Evolutionary conservation across 2,113 vertebrate genomes (phyloP).

Genomic region (Pedetes capensis): DNA sequence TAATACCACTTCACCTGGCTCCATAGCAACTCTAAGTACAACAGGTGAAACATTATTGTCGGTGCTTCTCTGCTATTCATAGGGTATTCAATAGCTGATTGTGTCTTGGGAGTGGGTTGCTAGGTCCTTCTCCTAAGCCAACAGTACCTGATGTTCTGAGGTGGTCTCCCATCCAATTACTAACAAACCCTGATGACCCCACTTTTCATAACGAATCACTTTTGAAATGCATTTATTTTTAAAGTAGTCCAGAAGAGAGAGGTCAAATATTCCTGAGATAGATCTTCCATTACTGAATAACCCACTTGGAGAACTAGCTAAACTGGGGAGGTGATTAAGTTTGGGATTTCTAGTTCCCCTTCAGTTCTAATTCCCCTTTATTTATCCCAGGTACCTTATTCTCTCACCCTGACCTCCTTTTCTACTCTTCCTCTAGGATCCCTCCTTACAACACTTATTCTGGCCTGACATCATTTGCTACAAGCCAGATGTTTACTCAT

Average conservation of each 20-base stretch:
- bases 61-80: too few relatives aligned
- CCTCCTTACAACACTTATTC: too few relatives aligned
- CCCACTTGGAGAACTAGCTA: not conserved
- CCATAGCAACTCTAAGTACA: too few relatives aligned
- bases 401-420: not conserved
- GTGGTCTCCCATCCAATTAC: too few relatives aligned
- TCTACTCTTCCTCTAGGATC: not conserved
- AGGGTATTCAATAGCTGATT: too few relatives aligned
- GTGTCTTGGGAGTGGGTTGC: too few relatives aligned
- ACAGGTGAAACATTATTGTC: too few relatives aligned
- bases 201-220: slow-evolving; percentile 54
- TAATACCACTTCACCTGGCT: not conserved
- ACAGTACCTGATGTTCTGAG: too few relatives aligned
- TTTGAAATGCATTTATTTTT: slow-evolving; percentile 31
- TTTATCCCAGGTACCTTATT: not conserved
- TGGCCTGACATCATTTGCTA: not conserved
- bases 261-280: not conserved
- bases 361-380: not conserved
- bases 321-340: not conserved
- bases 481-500: not conserved
- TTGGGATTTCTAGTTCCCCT: not conserved
- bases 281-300: not conserved
- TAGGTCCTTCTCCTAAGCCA: too few relatives aligned
- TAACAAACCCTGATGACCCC: too few relatives aligned
- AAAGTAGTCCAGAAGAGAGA: not conserved